A percentile compares a stretch with the other conserved stretches of the same genome.
Conservation (phyloP, 1,140 invertebrate genomes). For the Conus betulinus region DNA sequence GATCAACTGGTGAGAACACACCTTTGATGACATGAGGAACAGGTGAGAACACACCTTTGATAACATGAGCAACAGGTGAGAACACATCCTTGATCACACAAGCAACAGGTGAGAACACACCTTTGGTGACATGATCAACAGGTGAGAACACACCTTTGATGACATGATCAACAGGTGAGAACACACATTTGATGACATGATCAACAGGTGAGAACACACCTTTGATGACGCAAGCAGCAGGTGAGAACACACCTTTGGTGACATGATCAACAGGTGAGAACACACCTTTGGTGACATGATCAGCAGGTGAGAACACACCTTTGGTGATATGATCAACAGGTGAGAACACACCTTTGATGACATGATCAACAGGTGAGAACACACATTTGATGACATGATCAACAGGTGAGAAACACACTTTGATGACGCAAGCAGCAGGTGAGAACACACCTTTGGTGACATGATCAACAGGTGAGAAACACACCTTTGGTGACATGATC, state of each 20-base stretch:
- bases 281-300: background rate
- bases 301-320: constrained; percentile 74
- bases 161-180: too few species aligned
- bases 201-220: constrained; percentile 74
- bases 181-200: background rate
- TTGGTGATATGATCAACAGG: too few species aligned
- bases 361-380: too few species aligned
- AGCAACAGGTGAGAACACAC: background rate
- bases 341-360: too few species aligned
- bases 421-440: background rate
- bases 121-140: too few species aligned
- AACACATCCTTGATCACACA: too few species aligned
- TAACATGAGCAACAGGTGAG: too few species aligned
- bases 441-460: constrained; percentile 86
- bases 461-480: constrained; percentile 61
- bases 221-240: constrained; percentile 90
- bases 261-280: constrained; percentile 11
- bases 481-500: background rate
- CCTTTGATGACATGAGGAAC: too few species aligned
- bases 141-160: background rate
- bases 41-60: too few species aligned
- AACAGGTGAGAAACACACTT: background rate
- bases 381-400: background rate
- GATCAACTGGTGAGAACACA: too few species aligned
- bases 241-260: constrained; percentile 59